Conservation (phyloP, 92 coral and sea anemone genomes). For the Muricea muricata region DNA sequence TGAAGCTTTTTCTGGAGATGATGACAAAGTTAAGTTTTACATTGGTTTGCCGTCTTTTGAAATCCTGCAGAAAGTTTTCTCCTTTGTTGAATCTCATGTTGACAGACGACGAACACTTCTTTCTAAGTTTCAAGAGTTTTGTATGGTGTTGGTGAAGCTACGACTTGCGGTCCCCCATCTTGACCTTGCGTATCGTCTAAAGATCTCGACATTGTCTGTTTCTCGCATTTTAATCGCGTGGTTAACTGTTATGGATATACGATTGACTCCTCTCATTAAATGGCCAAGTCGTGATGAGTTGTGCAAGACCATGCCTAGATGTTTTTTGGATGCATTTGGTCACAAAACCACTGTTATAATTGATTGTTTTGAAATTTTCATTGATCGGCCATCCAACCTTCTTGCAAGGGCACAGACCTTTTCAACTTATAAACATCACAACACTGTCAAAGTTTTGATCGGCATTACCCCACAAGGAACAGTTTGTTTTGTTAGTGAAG, state of each 20-base stretch:
- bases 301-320: constrained; percentile 22
- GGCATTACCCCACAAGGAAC: constrained; percentile 73
- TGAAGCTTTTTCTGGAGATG: constrained; percentile 1
- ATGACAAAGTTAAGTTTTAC: background rate
- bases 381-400: constrained; percentile 65
- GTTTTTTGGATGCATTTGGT: constrained; percentile 51
- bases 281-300: constrained; percentile 33
- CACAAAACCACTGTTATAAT: constrained; percentile 67
- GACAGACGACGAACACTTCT: background rate
- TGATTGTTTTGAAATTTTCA: constrained; percentile 69
- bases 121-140: constrained; percentile 7
- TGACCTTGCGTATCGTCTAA: constrained; percentile 41
- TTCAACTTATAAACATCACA: constrained; percentile 66
- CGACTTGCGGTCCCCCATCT: constrained; percentile 34
- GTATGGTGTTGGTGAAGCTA: constrained; percentile 7
- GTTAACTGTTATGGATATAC: constrained; percentile 42
- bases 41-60: background rate
- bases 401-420: constrained; percentile 70
- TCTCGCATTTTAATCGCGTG: constrained; percentile 28
- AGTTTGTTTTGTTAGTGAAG: constrained; percentile 67
- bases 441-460: constrained; percentile 69
- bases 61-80: background rate
- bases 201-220: constrained; percentile 4
- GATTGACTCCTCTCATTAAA: constrained; percentile 32
- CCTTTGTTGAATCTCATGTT: background rate